Percentiles rank a stretch among this genome's conserved stretches.
phyloP scores from a whole-genome alignment of 2,888 invertebrate genomes.

The Mantis religiosa region DNA sequence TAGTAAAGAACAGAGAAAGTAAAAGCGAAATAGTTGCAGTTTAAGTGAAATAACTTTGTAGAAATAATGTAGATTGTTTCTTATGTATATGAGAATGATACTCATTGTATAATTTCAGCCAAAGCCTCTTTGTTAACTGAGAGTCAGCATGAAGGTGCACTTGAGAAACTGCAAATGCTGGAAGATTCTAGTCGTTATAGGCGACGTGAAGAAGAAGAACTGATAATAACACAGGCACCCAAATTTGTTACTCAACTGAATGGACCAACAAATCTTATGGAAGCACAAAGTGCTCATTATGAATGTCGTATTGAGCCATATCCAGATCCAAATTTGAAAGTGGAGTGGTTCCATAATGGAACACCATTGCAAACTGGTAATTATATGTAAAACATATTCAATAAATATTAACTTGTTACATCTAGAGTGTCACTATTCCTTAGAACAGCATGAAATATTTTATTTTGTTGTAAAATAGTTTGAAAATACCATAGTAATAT shows the following conservation, averaged over 20 bases:
- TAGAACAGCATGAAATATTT: neutral
- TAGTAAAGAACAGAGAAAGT: too few relatives aligned
- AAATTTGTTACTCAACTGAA: constrained; percentile 80
- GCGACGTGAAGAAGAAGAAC: constrained; percentile 70
- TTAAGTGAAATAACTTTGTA: neutral
- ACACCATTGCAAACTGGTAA: constrained; percentile 76
- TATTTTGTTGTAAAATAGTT: neutral
- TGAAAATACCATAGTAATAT: neutral
- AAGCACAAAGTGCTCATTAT: constrained; percentile 87
- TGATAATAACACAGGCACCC: constrained; percentile 76
- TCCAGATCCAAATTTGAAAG: constrained; percentile 81
- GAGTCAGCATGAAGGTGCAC: constrained; percentile 82
- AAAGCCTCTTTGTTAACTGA: constrained; percentile 84
- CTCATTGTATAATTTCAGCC: constrained; percentile 49
- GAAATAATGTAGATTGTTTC: neutral
- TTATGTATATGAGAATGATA: neutral
- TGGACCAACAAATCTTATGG: constrained; percentile 78
- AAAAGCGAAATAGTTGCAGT: too few relatives aligned
- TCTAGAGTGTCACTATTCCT: neutral
- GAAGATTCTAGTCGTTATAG: constrained; percentile 79
- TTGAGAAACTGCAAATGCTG: constrained; percentile 79
- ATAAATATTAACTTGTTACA: neutral
- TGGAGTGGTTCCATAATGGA: constrained; percentile 92
- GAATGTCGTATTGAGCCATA: constrained; percentile 92
- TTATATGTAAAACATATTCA: neutral